phyloP scores from a whole-genome alignment of 1,140 invertebrate genomes.

The Zaprionus taronus region DNA sequence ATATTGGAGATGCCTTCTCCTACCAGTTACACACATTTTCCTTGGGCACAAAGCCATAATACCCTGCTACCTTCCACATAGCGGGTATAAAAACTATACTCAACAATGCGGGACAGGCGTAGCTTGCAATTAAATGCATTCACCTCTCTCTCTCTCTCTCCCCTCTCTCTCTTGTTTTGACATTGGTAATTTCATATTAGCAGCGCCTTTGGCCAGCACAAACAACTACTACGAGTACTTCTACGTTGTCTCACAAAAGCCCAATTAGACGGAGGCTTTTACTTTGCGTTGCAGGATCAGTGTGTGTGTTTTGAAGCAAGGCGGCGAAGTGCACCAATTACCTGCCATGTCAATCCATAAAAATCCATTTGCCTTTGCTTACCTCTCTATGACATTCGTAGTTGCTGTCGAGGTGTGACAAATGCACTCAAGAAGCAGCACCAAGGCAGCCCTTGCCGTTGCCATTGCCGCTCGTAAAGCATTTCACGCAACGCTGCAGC shows the following conservation, averaged over 20 bases:
- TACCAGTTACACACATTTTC: background rate
- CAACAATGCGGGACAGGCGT: slow-evolving; percentile 21
- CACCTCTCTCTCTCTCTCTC: slow-evolving; percentile 4
- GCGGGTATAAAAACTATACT: slow-evolving; percentile 5
- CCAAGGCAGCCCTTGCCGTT: slow-evolving; percentile 6
- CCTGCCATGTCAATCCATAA: slow-evolving; percentile 80
- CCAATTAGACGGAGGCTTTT: slow-evolving; percentile 70
- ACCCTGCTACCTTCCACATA: background rate
- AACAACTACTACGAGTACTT: slow-evolving; percentile 1
- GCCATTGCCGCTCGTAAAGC: slow-evolving; percentile 61
- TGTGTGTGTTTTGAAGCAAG: slow-evolving; percentile 20
- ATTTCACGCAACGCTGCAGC: slow-evolving; percentile 81
- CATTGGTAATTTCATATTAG: slow-evolving; percentile 71
- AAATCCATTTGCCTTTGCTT: slow-evolving; percentile 74
- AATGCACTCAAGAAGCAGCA: slow-evolving; percentile 71
- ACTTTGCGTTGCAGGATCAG: slow-evolving; percentile 29
- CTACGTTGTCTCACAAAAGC: slow-evolving; percentile 51
- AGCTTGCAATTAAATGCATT: slow-evolving; percentile 66
- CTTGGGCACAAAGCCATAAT: background rate
- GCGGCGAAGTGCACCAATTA: slow-evolving; percentile 74
- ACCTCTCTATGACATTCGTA: slow-evolving; percentile 31
- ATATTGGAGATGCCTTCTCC: background rate
- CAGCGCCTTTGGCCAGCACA: slow-evolving; percentile 66
- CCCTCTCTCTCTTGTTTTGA: slow-evolving; percentile 8
- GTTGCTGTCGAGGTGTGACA: slow-evolving; percentile 71